These are phyloP conservation scores for Isaurus tuberculatus DNA, from an alignment of 92 coral and sea anemone species.

Conservation along the genomic window DNA sequence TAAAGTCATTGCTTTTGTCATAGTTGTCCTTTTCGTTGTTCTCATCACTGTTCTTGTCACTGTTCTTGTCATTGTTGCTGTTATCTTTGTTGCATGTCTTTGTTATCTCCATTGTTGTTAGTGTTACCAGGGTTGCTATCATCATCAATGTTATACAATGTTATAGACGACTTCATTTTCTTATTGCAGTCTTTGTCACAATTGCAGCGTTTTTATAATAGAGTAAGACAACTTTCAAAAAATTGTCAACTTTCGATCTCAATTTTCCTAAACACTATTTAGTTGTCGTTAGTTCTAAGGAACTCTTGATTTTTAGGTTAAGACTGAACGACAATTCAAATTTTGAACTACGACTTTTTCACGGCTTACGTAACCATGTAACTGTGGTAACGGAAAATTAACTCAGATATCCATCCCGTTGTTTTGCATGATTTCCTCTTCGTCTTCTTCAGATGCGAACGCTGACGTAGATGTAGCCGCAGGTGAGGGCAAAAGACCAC, in stretches of 20 bases:
- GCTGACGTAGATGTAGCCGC: slow-evolving; percentile 30
- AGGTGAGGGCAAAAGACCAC: slow-evolving; percentile 65
- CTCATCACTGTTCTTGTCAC: background rate
- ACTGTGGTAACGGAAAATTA: background rate
- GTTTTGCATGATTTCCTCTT: background rate
- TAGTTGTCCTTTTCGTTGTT: background rate
- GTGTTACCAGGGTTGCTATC: background rate
- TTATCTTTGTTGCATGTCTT: too few species aligned
- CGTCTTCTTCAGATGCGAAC: slow-evolving; percentile 33
- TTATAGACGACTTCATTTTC: background rate
- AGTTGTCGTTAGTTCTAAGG: too few species aligned
- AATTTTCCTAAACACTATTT: too few species aligned
- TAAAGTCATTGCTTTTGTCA: background rate
- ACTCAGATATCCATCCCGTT: slow-evolving; percentile 1
- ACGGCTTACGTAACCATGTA: background rate
- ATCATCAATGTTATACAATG: background rate
- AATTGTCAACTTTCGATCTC: too few species aligned
- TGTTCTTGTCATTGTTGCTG: background rate
- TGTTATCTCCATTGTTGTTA: too few species aligned
- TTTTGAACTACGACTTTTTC: background rate
- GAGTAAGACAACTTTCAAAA: too few species aligned
- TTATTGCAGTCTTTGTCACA: background rate
- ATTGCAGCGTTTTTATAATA: too few species aligned
- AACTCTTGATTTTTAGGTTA: too few species aligned
- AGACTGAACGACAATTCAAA: background rate